These are phyloP conservation scores for Bombus sylvicola DNA, from an alignment of 1,140 invertebrate species.

Conservation along the genomic window DNA sequence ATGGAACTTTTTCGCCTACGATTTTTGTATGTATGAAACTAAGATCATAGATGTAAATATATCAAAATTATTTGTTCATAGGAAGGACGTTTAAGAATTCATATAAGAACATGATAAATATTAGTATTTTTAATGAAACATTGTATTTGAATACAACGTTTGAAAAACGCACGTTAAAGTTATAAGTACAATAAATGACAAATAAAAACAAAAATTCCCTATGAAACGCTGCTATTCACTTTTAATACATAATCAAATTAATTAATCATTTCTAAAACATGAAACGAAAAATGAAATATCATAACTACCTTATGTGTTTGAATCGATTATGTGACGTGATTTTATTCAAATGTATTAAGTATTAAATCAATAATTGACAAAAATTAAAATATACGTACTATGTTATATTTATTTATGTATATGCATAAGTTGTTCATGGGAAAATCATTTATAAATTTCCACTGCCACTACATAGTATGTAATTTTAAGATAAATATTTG, in stretches of 20 bases:
- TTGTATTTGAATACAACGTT: no score
- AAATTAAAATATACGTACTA: neutral
- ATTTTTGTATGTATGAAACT: neutral
- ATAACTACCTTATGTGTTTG: neutral
- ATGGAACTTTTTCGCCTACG: neutral
- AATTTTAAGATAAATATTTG: neutral
- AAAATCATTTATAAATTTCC: neutral
- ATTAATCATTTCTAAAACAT: neutral
- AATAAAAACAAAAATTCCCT: constrained; percentile 34
- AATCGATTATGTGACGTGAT: neutral
- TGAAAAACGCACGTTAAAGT: neutral
- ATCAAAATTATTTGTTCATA: neutral
- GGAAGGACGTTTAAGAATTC: no score
- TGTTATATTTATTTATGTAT: neutral
- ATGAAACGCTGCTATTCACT: neutral
- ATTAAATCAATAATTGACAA: neutral
- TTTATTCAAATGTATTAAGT: neutral
- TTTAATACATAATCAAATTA: neutral
- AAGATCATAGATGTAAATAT: no score
- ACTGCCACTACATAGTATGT: no score
- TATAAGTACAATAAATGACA: neutral
- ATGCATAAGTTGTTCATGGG: neutral
- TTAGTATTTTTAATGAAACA: neutral
- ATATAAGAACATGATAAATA: neutral
- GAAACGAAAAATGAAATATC: neutral